Evolutionary conservation across 1,140 invertebrate genomes (phyloP), one percentile per base, ranked within the genome.

Genomic region (Dendroctonus valens): DNA sequence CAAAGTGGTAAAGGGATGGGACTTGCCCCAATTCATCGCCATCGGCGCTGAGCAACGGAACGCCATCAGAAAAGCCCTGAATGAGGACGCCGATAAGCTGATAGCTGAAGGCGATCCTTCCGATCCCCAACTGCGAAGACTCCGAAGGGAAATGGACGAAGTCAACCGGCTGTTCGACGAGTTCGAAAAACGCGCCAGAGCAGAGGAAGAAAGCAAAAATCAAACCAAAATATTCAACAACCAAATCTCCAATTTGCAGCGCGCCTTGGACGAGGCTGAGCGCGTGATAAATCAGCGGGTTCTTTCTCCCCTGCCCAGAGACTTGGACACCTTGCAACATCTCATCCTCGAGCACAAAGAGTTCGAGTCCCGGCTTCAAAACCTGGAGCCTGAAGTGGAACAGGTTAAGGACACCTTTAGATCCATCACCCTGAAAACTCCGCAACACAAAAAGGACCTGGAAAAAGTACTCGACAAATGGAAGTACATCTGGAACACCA

Each of bases 31-130:
- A 84, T 98, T 98, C 79, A 83, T 97, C 71, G 91, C 92, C 3
- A 96, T 99, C 89, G 96, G 95, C 52, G 90, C 94, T 6, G 91
- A 96, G 73, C 94, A 98, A 79, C 84, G 97, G 7, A 95, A 95
- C 60, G 94, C 94, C 14, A 98, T 99, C 71, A 85, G 96, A 49
- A 90, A 89, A 61, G 96, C 96, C 0, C 79, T 99, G 14, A 98
- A 98, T 80, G 96, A 98, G 74, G 97, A 99, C 79, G 94, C 95
- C 0, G 92, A 97, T 73, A 98, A 98, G 74, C 79, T 99, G 26
- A 82, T 98, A 6, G 86, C 91, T 42, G 96, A 99, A 79, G 92
- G 95, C 12, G 94, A 96, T 79, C 89, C 93, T 11, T 91, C 92
- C 41, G 95, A 98, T 83, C 94, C 94, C 0, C 93, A 97, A 73